A percentile compares a stretch with the other conserved stretches of the same genome.
Conservation (phyloP, 1,140 invertebrate species). For the Danaus melanippus region DNA sequence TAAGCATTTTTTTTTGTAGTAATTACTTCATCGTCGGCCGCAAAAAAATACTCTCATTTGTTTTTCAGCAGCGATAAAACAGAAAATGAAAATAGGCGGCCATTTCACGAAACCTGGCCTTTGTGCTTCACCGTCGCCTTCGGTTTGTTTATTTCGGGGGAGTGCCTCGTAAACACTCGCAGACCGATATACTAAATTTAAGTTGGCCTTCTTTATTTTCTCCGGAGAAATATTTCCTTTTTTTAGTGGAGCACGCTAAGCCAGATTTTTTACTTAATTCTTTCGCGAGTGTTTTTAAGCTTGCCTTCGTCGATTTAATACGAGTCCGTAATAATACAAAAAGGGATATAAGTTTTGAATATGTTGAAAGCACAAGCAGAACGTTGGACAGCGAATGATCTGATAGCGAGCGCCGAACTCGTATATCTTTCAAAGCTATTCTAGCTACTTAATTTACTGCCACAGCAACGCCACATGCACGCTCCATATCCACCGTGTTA, state of each 20-base stretch:
- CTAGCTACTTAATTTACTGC: conserved; percentile 64
- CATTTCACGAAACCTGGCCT: conserved; percentile 51
- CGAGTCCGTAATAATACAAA: too few species aligned
- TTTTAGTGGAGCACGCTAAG: conserved; percentile 24
- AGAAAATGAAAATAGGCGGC: conserved; percentile 43
- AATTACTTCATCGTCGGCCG: conserved; percentile 16
- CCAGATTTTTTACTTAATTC: too few species aligned
- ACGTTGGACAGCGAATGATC: conserved; percentile 43
- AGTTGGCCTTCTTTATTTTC: conserved; percentile 60
- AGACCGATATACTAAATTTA: conserved; percentile 61
- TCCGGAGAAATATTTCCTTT: conserved; percentile 37
- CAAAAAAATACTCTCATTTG: conserved; percentile 27
- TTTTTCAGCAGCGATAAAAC: conserved; percentile 32
- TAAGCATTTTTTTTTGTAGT: conserved; percentile 16
- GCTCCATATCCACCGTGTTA: conserved; percentile 65
- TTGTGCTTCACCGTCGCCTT: conserved; percentile 55
- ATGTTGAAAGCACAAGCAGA: conserved; percentile 27
- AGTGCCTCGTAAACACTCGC: conserved; percentile 61
- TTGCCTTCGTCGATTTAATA: too few species aligned
- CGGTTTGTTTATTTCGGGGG: conserved; percentile 63
- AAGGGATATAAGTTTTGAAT: conserved; percentile 6
- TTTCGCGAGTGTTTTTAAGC: too few species aligned
- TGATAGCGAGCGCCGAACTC: conserved; percentile 43
- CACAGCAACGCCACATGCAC: conserved; percentile 65
- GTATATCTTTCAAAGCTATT: conserved; percentile 33